These are phyloP conservation scores for Himalopsyche kuldschensis DNA, from an alignment of 2,888 invertebrate species.

Conservation along the genomic window DNA sequence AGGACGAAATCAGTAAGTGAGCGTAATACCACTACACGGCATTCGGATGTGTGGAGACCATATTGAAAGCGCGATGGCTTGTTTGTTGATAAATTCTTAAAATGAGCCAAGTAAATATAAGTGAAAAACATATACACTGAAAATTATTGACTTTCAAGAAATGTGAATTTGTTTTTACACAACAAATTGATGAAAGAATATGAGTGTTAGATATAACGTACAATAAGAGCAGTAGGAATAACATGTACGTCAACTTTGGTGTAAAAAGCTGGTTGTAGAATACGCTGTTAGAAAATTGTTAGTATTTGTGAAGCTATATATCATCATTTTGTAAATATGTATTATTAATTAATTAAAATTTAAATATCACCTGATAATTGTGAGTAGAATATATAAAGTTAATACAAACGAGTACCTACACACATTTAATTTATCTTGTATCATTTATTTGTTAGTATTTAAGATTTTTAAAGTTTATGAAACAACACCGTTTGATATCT, in stretches of 20 bases:
- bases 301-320: not conserved
- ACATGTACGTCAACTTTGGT: not conserved
- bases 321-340: not conserved
- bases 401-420: too few species aligned
- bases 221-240: not conserved
- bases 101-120: not conserved
- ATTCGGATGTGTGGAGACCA: constrained; percentile 79
- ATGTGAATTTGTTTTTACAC: not conserved
- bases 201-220: not conserved
- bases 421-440: too few species aligned
- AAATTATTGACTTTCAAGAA: not conserved
- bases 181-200: not conserved
- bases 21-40: constrained; percentile 49
- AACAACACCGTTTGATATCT: not conserved
- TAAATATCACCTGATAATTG: too few species aligned
- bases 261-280: not conserved
- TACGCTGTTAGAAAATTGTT: not conserved
- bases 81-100: not conserved
- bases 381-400: too few species aligned
- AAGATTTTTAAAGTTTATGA: not conserved
- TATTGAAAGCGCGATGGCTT: constrained; percentile 53
- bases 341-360: too few species aligned
- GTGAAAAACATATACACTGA: not conserved
- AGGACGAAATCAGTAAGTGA: constrained; percentile 47
- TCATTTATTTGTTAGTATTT: too few species aligned